Conservation (phyloP, 2,888 invertebrate species). For the Selenia dentaria region DNA sequence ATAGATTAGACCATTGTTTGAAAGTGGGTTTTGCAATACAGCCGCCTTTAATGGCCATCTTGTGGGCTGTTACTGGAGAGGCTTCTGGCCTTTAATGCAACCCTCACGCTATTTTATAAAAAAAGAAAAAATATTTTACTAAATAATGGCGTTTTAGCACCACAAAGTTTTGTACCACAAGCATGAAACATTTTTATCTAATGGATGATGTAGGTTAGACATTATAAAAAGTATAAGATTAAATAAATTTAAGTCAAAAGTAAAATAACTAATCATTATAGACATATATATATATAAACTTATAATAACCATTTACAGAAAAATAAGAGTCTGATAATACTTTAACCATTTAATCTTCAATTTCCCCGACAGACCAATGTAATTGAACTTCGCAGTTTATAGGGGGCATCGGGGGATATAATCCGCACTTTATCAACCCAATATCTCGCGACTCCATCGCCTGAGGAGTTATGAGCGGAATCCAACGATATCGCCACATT, state of each 20-base stretch:
- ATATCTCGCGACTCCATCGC: conserved; percentile 35
- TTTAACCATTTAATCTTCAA: conserved; percentile 35
- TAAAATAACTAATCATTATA: too few species aligned
- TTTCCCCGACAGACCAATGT: conserved; percentile 32
- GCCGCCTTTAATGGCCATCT: conserved; percentile 29
- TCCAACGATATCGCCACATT: conserved; percentile 29
- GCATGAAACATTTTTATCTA: too few species aligned
- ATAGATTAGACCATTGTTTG: conserved; percentile 34
- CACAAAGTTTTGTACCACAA: too few species aligned
- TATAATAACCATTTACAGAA: too few species aligned
- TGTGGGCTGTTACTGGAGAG: conserved; percentile 16
- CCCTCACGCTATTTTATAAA: conserved; percentile 19
- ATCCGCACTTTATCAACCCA: conserved; percentile 38
- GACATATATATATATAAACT: too few species aligned
- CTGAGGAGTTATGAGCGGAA: conserved; percentile 32
- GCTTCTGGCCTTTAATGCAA: conserved; percentile 18
- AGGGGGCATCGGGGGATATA: conserved; percentile 33
- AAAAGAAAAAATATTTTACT: conserved; percentile 15
- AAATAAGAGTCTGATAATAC: too few species aligned
- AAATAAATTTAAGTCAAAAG: too few species aligned
- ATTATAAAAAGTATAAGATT: too few species aligned
- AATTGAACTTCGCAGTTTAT: conserved; percentile 39
- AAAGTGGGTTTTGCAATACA: conserved; percentile 33
- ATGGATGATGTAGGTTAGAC: too few species aligned
- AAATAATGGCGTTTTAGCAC: too few species aligned